phyloP scores from a whole-genome alignment of 30 jellyfish, hydroid and myxozoan genomes.

The Rhopilema esculentum region DNA sequence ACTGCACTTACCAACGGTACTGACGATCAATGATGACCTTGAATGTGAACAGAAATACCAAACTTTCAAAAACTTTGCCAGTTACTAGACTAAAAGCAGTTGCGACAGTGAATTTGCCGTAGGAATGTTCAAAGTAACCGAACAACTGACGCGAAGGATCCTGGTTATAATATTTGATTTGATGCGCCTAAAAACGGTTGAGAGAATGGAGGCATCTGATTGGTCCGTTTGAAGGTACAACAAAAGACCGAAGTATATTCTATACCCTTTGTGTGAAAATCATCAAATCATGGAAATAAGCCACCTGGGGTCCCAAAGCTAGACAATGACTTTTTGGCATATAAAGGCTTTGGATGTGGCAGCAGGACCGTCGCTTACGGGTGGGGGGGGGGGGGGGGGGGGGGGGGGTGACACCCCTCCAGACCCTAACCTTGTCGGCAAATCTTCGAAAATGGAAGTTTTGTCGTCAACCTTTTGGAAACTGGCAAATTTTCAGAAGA shows the following conservation, averaged over 20 bases:
- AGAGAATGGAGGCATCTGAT: background rate
- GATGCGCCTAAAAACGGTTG: constrained; percentile 5
- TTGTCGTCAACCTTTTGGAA: too few relatives aligned
- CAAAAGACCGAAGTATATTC: background rate
- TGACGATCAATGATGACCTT: background rate
- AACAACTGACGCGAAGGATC: background rate
- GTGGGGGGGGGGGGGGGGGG: too few relatives aligned
- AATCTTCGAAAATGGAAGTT: too few relatives aligned
- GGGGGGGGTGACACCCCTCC: too few relatives aligned
- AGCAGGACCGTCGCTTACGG: too few relatives aligned
- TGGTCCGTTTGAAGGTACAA: constrained; percentile 4
- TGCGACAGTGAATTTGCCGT: background rate
- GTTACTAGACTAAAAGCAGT: background rate
- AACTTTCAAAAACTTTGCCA: background rate
- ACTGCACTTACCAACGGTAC: background rate
- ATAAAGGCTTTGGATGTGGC: too few relatives aligned
- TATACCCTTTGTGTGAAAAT: background rate
- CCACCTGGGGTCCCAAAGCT: background rate
- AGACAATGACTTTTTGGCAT: too few relatives aligned
- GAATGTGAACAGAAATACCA: background rate
- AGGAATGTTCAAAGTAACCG: background rate
- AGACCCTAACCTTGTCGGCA: too few relatives aligned
- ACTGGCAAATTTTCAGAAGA: too few relatives aligned
- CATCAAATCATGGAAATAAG: background rate
- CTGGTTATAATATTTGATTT: constrained; percentile 7